These are phyloP conservation scores for Pampusana beccarii DNA, from an alignment of 2,113 vertebrate genomes.

Conservation along the genomic window DNA sequence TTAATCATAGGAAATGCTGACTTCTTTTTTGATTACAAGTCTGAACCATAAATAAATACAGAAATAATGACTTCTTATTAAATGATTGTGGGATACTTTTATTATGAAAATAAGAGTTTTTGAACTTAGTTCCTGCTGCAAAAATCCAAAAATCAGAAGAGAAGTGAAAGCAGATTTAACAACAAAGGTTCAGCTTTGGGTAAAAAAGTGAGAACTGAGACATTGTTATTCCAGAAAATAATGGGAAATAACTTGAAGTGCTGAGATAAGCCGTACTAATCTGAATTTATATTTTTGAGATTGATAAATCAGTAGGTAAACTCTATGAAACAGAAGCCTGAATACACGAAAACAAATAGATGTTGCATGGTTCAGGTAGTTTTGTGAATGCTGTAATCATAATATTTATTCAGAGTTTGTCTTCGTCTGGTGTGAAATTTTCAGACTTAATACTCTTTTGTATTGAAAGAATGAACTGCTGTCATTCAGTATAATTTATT, in stretches of 20 bases:
- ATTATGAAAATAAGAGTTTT: background rate
- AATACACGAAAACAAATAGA: background rate
- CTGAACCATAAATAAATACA: background rate
- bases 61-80: background rate
- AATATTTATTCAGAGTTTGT: background rate
- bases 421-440: background rate
- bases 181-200: background rate
- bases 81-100: background rate
- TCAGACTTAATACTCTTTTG: background rate
- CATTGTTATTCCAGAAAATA: background rate
- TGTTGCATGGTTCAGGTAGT: background rate
- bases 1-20: background rate
- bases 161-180: background rate
- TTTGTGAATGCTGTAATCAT: background rate
- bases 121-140: background rate
- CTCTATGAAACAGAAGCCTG: background rate
- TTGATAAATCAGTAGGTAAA: background rate
- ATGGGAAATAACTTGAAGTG: background rate
- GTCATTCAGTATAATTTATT: slow-evolving; percentile 22
- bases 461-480: slow-evolving; percentile 16
- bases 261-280: background rate
- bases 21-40: background rate
- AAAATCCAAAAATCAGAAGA: background rate
- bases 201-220: background rate
- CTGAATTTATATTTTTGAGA: background rate